A percentile compares a stretch with the other conserved stretches of the same genome.
Conservation (phyloP, 2,888 invertebrate genomes). For the Brassicogethes aeneus region DNA sequence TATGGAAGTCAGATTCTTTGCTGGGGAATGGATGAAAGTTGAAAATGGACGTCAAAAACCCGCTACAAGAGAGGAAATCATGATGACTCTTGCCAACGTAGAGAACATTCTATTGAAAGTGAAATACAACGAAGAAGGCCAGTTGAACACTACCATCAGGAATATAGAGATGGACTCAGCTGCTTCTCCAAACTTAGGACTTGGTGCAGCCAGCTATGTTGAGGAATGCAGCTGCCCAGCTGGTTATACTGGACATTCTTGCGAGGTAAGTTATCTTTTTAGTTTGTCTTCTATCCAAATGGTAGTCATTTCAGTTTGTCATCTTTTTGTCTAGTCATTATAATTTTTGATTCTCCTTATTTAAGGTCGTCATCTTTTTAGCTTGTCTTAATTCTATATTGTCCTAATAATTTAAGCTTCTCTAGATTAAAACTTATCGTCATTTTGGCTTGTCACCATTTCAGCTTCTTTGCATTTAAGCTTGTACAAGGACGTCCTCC, state of each 20-base stretch:
- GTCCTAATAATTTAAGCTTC: too few species aligned
- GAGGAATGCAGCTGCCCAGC: conserved; percentile 86
- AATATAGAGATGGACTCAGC: conserved; percentile 77
- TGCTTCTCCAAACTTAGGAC: conserved; percentile 59
- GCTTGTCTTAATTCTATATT: too few species aligned
- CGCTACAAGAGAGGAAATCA: conserved; percentile 82
- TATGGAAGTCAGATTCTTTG: conserved; percentile 56
- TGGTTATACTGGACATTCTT: conserved; percentile 77
- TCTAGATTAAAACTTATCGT: too few species aligned
- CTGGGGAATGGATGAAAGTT: conserved; percentile 66
- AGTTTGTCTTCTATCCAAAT: too few species aligned
- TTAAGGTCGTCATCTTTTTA: too few species aligned
- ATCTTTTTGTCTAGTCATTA: too few species aligned
- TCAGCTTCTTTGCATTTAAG: too few species aligned
- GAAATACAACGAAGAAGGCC: conserved; percentile 56
- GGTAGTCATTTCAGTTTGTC: too few species aligned
- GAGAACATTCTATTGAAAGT: conserved; percentile 69
- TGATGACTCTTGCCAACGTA: conserved; percentile 88
- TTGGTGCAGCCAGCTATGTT: conserved; percentile 72
- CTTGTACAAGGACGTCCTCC: too few species aligned
- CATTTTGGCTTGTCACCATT: too few species aligned
- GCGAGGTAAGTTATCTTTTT: conserved; percentile 62
- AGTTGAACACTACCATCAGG: conserved; percentile 61
- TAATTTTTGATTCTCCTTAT: too few species aligned
- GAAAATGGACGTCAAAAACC: conserved; percentile 37